Evolutionary conservation across 2,113 vertebrate genomes (phyloP).

Genomic region (Tachuris rubrigastra): DNA sequence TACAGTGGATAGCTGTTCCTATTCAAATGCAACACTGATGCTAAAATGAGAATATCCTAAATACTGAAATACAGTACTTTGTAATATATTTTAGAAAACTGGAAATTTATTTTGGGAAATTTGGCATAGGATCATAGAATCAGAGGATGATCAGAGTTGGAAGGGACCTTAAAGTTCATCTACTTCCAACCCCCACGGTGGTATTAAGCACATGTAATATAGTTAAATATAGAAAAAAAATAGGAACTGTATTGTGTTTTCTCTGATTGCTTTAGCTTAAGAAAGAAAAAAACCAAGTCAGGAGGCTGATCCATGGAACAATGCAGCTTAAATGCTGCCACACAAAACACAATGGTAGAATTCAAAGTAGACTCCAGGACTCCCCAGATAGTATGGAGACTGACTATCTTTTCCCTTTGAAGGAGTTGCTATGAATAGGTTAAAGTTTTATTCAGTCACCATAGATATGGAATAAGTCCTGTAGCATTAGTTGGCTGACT

Average conservation of each 20-base stretch:
- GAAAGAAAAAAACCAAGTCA: background rate
- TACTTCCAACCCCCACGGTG: background rate
- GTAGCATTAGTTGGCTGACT: background rate
- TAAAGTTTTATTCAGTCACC: background rate
- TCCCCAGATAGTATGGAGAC: background rate
- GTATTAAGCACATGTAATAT: background rate
- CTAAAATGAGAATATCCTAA: background rate
- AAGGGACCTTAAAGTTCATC: background rate
- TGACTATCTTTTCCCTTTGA: background rate
- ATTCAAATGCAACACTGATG: background rate
- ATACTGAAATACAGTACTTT: background rate
- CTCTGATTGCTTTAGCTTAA: background rate
- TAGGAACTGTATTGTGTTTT: background rate
- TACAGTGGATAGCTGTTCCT: background rate
- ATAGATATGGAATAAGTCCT: background rate
- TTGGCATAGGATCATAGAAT: background rate
- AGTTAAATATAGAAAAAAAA: background rate
- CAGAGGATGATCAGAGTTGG: background rate
- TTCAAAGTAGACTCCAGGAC: background rate
- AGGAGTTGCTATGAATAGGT: background rate
- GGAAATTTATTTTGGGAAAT: background rate
- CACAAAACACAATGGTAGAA: background rate
- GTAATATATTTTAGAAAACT: background rate
- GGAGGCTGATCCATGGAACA: background rate
- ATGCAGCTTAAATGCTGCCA: background rate